Evolutionary conservation across 2,113 vertebrate genomes (phyloP).

Genomic region (Anseranas semipalmata): DNA sequence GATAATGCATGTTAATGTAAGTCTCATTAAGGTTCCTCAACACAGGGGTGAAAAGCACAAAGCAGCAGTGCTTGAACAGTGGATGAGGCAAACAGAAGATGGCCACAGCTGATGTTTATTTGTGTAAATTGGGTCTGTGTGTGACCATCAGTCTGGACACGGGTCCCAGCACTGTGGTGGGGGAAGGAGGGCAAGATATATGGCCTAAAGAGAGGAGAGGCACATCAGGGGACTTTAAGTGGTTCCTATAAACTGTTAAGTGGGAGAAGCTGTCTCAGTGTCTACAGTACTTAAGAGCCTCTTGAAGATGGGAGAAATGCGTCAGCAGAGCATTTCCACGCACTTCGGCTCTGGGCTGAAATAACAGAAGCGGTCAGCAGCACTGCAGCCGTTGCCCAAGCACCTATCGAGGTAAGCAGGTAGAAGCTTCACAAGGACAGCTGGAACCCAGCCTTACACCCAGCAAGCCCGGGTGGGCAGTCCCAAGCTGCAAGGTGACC

Average conservation of each 20-base stretch:
- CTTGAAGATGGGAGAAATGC: background rate
- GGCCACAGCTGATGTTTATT: too few species aligned
- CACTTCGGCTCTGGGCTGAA: background rate
- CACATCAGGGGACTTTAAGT: background rate
- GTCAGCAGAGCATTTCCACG: background rate
- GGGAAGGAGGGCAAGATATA: background rate
- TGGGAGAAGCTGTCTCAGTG: background rate
- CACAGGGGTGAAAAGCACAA: background rate
- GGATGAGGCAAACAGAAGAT: background rate
- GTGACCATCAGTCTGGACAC: background rate
- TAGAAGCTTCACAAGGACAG: background rate
- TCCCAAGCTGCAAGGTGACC: background rate
- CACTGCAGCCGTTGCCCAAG: rapidly evolving
- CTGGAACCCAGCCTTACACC: background rate
- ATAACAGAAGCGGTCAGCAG: background rate
- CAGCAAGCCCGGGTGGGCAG: background rate
- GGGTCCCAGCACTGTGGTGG: background rate
- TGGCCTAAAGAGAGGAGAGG: background rate
- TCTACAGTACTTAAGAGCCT: background rate
- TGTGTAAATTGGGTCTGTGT: too few species aligned
- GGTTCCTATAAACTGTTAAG: background rate
- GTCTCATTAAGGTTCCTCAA: background rate
- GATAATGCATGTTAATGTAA: background rate
- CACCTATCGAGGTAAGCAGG: background rate
- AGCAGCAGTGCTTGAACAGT: background rate